Conservation (phyloP, 2,797 vertebrate species). For the Schizothorax lantsangensis region DNA sequence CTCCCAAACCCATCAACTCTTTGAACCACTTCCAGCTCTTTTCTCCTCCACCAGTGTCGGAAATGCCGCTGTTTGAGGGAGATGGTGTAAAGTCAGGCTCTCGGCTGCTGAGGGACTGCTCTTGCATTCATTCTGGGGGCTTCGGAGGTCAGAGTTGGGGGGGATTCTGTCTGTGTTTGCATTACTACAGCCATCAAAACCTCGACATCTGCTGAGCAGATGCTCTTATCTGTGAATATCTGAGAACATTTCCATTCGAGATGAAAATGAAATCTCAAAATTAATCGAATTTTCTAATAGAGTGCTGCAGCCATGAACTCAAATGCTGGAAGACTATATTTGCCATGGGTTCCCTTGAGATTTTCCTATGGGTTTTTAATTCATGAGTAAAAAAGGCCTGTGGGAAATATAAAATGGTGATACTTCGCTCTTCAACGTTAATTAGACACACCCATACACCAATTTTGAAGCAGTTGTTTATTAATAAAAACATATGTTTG, state of each 20-base stretch:
- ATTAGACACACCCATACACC: neutral
- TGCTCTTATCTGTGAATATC: constrained; percentile 22
- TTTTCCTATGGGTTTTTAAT: neutral
- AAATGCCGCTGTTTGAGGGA: constrained; percentile 41
- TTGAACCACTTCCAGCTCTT: constrained; percentile 52
- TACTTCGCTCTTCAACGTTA: neutral
- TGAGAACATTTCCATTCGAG: constrained; percentile 24
- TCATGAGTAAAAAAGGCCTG: neutral
- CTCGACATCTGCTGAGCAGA: constrained; percentile 30
- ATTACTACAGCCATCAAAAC: constrained; percentile 49
- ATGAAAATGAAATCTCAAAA: constrained; percentile 21
- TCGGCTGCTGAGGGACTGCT: constrained; percentile 25
- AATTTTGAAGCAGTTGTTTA: neutral
- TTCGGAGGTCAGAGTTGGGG: constrained; percentile 33
- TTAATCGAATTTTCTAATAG: neutral
- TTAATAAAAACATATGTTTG: neutral
- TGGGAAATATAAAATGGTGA: neutral
- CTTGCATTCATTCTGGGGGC: constrained; percentile 17
- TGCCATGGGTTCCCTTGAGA: neutral
- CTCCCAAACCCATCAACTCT: constrained; percentile 42
- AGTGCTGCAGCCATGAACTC: neutral
- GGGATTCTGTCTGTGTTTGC: constrained; percentile 37
- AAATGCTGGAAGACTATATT: neutral
- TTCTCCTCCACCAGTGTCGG: constrained; percentile 34
- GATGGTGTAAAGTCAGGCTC: constrained; percentile 33